Evolutionary conservation across 2,113 vertebrate genomes (phyloP).

Genomic region (Hystrix cristata): DNA sequence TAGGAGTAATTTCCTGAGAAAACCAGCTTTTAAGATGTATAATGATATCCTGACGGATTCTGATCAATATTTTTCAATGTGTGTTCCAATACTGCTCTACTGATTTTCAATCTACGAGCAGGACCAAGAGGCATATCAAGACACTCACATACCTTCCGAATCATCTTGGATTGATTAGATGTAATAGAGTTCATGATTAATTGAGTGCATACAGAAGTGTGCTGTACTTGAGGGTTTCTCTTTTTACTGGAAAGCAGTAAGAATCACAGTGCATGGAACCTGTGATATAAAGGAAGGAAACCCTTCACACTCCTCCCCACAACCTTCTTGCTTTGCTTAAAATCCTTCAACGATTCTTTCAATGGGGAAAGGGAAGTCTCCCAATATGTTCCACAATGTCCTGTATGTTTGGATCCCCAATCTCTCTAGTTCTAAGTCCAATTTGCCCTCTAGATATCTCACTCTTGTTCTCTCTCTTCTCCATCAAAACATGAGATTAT

Average conservation of each 20-base stretch:
- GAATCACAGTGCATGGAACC: not conserved
- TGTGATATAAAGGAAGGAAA: slow-evolving; percentile 36
- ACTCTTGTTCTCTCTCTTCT: not conserved
- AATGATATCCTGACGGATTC: slow-evolving; percentile 57
- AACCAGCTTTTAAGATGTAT: slow-evolving; percentile 65
- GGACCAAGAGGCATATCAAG: slow-evolving; percentile 63
- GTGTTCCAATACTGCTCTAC: slow-evolving; percentile 44
- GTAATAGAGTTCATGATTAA: slow-evolving; percentile 75
- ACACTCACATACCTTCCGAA: slow-evolving; percentile 62
- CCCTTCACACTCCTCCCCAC: not conserved
- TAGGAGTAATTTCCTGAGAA: slow-evolving; percentile 63
- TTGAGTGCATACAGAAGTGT: slow-evolving; percentile 54
- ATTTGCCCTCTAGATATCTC: not conserved
- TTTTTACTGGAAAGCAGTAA: not conserved
- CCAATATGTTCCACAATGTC: not conserved
- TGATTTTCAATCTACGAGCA: slow-evolving; percentile 71
- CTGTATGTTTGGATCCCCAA: not conserved
- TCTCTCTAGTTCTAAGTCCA: not conserved
- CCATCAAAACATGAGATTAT: not conserved
- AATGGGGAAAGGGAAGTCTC: not conserved
- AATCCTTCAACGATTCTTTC: not conserved
- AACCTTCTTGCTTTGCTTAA: not conserved
- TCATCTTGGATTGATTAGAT: slow-evolving; percentile 79
- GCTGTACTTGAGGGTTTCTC: not conserved
- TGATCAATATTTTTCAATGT: slow-evolving; percentile 54